phyloP scores from a whole-genome alignment of 2,797 vertebrate species.

The Mionectes olivaceus region DNA sequence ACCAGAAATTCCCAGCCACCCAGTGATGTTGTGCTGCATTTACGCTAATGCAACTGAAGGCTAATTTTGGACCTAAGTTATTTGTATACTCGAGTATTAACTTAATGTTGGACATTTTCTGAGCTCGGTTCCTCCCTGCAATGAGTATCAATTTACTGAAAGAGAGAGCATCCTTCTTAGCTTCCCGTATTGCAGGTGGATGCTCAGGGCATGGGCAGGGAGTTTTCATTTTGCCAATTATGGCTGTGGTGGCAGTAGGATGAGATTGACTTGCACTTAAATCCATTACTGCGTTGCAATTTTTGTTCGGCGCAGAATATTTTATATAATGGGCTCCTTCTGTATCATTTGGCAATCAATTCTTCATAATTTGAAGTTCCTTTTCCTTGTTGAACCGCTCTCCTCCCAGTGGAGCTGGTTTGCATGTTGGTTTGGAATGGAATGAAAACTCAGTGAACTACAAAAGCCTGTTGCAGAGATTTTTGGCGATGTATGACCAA shows the following conservation, averaged over 20 bases:
- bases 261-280: slow-evolving; percentile 6
- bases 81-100: slow-evolving; percentile 11
- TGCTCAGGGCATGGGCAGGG: neutral
- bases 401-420: neutral
- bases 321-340: neutral
- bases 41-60: slow-evolving; percentile 25
- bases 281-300: neutral
- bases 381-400: neutral
- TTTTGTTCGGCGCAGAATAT: neutral
- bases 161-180: neutral
- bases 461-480: slow-evolving; percentile 23
- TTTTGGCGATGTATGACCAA: slow-evolving; percentile 2
- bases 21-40: neutral
- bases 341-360: slow-evolving; percentile 7
- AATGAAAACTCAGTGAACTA: slow-evolving; percentile 23
- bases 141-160: slow-evolving; percentile 29
- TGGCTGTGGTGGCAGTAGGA: neutral
- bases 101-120: slow-evolving; percentile 58
- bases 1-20: neutral
- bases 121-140: neutral
- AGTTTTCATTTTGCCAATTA: neutral
- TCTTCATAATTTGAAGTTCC: slow-evolving; percentile 6
- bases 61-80: slow-evolving; percentile 29
- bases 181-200: neutral
- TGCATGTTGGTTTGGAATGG: slow-evolving; percentile 21